Base-by-base conservation (phyloP, 2,797 vertebrate species). In the Meda fulgida region DNA sequence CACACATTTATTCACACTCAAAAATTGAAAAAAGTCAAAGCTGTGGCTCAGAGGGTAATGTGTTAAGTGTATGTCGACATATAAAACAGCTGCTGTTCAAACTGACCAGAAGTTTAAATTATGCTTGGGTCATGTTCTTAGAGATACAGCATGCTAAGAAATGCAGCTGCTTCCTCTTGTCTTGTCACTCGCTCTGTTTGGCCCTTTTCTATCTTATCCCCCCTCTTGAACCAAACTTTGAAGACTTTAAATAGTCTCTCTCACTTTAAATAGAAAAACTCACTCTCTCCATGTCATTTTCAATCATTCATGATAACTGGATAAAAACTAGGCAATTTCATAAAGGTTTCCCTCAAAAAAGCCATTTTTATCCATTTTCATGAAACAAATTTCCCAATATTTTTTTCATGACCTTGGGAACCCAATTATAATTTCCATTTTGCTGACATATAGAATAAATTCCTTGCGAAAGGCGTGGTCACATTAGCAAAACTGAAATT, bases 221-320 rank as follows among this genome's bases (percentile, higher is more conserved):
- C 26, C 13, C 26, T n/a, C 51, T 58, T n/a, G 7, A 34, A 63
- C 38, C 40, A 73, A 82, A 73, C 70, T 36, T 58, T 73, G 38
- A 60, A 72, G 26, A 73, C 19, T 63, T 65, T 36, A 65, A 75
- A 65, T 60, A 65, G 55, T 48, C 46, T 16, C 46, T 48, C 13
- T 48, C 4, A 19, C 16, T 83, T 83, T 38, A 73, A 72, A 72
- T 38, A 71, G 51, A 79, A 65, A 16, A 36, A 75, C 40, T 51
- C 29, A 18, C 53, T 63, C 29, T 63, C 53, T 34, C 55, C 58
- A 58, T 23, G 26, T 73, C 19, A 60, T 40, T 63, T 53, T 18
- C 19, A 75, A 7, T 34, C 51, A 31, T 14, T 53, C 19, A 21
- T 36, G 6, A 75, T 23, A 53, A 36, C 19, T 75, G 19, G 29